phyloP scores from a whole-genome alignment of 2,888 invertebrate species.

The Conchocele bisecta region DNA sequence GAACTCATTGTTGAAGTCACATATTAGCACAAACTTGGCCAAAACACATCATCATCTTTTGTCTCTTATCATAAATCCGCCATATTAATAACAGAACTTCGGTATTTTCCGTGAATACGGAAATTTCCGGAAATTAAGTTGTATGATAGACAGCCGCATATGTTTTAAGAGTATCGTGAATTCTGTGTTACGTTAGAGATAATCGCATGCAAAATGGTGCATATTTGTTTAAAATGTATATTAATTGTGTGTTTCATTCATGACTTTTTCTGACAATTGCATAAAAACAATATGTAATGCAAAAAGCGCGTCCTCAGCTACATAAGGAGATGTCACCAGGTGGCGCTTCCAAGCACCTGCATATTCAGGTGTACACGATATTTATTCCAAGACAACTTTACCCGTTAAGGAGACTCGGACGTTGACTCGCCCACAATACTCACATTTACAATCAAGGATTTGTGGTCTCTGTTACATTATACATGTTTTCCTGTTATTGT shows the following conservation, averaged over 20 bases:
- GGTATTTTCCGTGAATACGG: conserved; percentile 65
- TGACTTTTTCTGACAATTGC: neutral
- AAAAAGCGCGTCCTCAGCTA: too few species aligned
- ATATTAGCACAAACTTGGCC: conserved; percentile 56
- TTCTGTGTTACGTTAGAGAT: too few species aligned
- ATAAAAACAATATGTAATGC: too few species aligned
- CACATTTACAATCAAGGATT: too few species aligned
- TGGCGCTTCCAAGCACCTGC: conserved; percentile 3
- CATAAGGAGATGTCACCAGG: too few species aligned
- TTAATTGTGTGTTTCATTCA: neutral
- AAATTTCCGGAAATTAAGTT: neutral
- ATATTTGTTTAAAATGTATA: neutral
- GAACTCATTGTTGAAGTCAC: conserved; percentile 72
- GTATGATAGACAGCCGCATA: neutral
- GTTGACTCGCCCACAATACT: too few species aligned
- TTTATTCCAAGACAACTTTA: too few species aligned
- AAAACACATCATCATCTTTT: conserved; percentile 67
- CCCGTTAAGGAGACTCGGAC: too few species aligned
- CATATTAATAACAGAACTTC: conserved; percentile 76
- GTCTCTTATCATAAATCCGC: conserved; percentile 72
- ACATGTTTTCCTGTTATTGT: too few species aligned
- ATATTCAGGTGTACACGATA: too few species aligned
- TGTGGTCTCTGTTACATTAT: too few species aligned
- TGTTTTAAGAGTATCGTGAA: too few species aligned
- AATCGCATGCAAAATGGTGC: neutral